phyloP scores from a whole-genome alignment of 2,113 vertebrate species.

The Mus musculus region GRCm39 chr8:48318501-48319000 shows the following conservation, averaged over 20 bases:
- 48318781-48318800: slow-evolving; percentile 85
- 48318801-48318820: slow-evolving; percentile 86
- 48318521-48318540: slow-evolving; percentile 2
- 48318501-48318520: background rate
- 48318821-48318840: slow-evolving; percentile 83
- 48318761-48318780: slow-evolving; percentile 86
- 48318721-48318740: slow-evolving; percentile 79
- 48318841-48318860: slow-evolving; percentile 85
- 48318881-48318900: slow-evolving; percentile 85
- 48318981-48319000: slow-evolving; percentile 79
- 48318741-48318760: slow-evolving; percentile 88
- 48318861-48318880: slow-evolving; percentile 67
- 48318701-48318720: slow-evolving; percentile 60
- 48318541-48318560: slow-evolving; percentile 71
- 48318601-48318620: slow-evolving; percentile 51
- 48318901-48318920: slow-evolving; percentile 89
- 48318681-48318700: slow-evolving; percentile 77
- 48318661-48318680: slow-evolving; percentile 59
- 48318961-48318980: slow-evolving; percentile 85
- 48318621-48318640: slow-evolving; percentile 61
- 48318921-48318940: slow-evolving; percentile 83
- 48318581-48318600: slow-evolving; percentile 79
- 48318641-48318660: slow-evolving; percentile 57
- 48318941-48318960: slow-evolving; percentile 87
- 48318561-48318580: slow-evolving; percentile 78